Percentiles rank a stretch among this genome's conserved stretches.
phyloP scores from a whole-genome alignment of 2,797 vertebrate species.

The Lophius americanus region DNA sequence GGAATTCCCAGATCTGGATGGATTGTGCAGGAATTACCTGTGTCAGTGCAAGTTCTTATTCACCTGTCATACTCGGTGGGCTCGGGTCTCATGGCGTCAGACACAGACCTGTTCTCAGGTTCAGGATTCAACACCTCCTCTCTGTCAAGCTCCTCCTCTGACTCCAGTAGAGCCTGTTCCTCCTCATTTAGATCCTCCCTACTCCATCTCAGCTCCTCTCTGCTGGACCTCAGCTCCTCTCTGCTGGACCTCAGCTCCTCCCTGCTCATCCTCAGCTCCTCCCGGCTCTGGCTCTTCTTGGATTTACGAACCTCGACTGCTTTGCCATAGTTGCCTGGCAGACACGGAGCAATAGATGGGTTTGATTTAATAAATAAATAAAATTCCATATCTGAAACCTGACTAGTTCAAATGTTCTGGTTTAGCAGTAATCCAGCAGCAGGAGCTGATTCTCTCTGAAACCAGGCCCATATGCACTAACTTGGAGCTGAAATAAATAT shows the following conservation, averaged over 20 bases:
- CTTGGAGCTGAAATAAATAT: no score
- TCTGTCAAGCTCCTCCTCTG: slow-evolving; percentile 72
- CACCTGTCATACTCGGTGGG: slow-evolving; percentile 87
- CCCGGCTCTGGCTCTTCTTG: slow-evolving; percentile 70
- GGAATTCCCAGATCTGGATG: no score
- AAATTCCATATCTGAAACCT: no score
- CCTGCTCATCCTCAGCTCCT: slow-evolving; percentile 60
- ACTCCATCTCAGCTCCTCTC: slow-evolving; percentile 75
- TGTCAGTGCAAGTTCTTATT: background rate
- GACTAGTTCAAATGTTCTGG: no score
- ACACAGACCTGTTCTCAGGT: slow-evolving; percentile 80
- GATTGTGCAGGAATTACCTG: background rate
- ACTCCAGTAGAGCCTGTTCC: slow-evolving; percentile 71
- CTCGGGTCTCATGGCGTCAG: slow-evolving; percentile 78
- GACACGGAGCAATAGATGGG: slow-evolving; percentile 9
- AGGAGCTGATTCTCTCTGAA: no score
- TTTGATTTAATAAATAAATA: background rate
- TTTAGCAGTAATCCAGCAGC: no score
- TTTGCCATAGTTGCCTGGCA: slow-evolving; percentile 89
- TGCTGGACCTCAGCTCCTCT: slow-evolving; percentile 62
- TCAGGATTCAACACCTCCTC: slow-evolving; percentile 67
- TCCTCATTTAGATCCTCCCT: slow-evolving; percentile 73
- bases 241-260: slow-evolving; percentile 74
- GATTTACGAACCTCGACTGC: slow-evolving; percentile 75
- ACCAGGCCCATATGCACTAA: no score